Evolutionary conservation across 2,797 vertebrate species (phyloP).

Genomic region (Simalia tracyae): DNA sequence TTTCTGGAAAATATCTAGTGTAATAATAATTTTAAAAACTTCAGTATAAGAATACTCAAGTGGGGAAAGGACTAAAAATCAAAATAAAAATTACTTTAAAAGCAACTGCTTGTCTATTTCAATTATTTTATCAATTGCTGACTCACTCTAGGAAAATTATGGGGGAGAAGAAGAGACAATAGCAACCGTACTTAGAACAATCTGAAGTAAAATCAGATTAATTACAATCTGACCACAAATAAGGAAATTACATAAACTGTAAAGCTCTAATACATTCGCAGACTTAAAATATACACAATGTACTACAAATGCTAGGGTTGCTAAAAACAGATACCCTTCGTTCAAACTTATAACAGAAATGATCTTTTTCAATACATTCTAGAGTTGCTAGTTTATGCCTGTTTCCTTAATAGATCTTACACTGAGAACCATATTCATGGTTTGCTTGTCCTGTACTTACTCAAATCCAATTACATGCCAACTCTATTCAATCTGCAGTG

Average conservation of each 20-base stretch:
- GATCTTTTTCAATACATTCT: not conserved
- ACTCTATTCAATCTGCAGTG: not conserved
- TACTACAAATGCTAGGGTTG: not conserved
- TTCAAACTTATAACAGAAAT: not conserved
- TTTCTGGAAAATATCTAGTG: not conserved
- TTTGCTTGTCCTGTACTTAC: not conserved
- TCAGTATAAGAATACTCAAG: not conserved
- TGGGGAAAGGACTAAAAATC: not conserved
- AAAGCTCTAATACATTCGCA: not conserved
- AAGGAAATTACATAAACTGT: not conserved
- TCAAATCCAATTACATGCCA: not conserved
- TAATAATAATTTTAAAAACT: not conserved
- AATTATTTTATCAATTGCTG: conserved; percentile 25
- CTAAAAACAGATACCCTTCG: not conserved
- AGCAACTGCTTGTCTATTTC: conserved; percentile 5
- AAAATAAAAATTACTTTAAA: not conserved
- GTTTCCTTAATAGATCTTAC: not conserved
- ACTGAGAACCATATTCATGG: not conserved
- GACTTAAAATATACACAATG: not conserved
- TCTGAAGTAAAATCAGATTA: no score
- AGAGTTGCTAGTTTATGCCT: not conserved
- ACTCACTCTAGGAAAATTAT: conserved; percentile 11
- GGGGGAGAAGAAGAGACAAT: not conserved
- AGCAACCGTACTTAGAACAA: not conserved
- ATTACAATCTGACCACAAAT: not conserved